Percentiles rank a stretch among this genome's conserved stretches.
Evolutionary conservation across 2,888 invertebrate genomes (phyloP).

Genomic region (Tipula helvola): DNA sequence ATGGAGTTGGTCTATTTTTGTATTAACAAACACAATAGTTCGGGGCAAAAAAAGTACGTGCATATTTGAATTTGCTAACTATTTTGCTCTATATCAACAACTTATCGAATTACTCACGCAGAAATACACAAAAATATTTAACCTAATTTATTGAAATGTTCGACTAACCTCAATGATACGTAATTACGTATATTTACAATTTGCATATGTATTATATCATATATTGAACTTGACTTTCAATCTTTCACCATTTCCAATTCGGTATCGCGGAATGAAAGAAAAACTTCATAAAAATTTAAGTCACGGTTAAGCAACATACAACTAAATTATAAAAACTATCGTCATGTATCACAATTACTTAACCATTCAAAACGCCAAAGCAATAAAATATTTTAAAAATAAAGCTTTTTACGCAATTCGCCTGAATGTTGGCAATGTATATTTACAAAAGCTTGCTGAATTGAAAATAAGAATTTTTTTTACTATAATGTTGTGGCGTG

Average conservation of each 20-base stretch:
- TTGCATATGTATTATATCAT: neutral
- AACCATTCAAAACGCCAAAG: neutral
- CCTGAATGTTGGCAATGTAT: neutral
- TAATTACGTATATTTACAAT: neutral
- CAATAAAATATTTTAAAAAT: neutral
- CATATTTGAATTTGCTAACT: no score
- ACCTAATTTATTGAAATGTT: neutral
- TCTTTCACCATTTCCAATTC: neutral
- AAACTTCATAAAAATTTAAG: neutral
- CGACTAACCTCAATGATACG: neutral
- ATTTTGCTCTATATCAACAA: no score
- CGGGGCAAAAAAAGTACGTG: no score
- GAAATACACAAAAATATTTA: no score
- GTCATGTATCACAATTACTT: neutral
- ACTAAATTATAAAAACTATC: neutral
- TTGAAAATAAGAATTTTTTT: neutral
- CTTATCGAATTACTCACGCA: no score
- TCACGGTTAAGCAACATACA: neutral
- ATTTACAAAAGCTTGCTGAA: neutral
- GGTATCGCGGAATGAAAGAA: neutral
- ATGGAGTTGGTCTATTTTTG: no score
- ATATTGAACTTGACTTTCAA: neutral
- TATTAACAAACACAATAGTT: no score
- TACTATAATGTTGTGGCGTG: neutral
- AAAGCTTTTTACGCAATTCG: neutral